Conservation (phyloP, 2,113 vertebrate species). For the Dasypus novemcinctus region DNA sequence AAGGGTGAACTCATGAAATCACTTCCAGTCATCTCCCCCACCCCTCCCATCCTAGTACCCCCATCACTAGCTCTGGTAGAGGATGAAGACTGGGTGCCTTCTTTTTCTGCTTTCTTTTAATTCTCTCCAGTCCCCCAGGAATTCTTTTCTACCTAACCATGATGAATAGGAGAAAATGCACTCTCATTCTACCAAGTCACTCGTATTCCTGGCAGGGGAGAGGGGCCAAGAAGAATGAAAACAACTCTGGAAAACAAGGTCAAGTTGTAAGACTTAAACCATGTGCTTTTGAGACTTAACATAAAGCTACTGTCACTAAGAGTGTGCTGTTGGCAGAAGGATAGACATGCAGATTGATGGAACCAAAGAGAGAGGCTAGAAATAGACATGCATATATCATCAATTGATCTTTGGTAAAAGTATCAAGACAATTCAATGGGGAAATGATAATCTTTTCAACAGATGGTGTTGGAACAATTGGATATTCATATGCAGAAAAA, state of each 20-base stretch:
- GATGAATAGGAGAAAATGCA: not conserved
- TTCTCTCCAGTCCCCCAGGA: not conserved
- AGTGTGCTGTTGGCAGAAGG: too few relatives aligned
- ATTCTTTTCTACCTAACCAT: not conserved
- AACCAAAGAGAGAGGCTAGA: not conserved
- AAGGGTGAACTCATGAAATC: not conserved
- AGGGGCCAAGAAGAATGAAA: not conserved
- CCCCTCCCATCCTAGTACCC: not conserved
- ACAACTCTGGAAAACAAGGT: not conserved
- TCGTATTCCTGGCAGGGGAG: not conserved
- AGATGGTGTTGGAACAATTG: not conserved
- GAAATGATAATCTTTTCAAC: slow-evolving; percentile 1
- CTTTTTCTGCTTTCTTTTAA: not conserved
- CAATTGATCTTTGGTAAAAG: not conserved
- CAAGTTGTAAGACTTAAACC: not conserved
- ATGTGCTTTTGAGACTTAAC: not conserved
- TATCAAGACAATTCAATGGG: not conserved
- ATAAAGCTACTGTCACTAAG: slow-evolving; percentile 1
- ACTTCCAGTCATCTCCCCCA: not conserved
- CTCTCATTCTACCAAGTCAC: not conserved
- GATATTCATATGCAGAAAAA: not conserved
- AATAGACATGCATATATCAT: not conserved
- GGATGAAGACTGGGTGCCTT: not conserved
- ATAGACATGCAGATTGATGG: not conserved
- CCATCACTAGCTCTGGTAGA: not conserved